Percentiles rank a stretch among this genome's conserved stretches.
phyloP scores from a whole-genome alignment of 2,888 invertebrate genomes.

The Trachelus stipa region DNA sequence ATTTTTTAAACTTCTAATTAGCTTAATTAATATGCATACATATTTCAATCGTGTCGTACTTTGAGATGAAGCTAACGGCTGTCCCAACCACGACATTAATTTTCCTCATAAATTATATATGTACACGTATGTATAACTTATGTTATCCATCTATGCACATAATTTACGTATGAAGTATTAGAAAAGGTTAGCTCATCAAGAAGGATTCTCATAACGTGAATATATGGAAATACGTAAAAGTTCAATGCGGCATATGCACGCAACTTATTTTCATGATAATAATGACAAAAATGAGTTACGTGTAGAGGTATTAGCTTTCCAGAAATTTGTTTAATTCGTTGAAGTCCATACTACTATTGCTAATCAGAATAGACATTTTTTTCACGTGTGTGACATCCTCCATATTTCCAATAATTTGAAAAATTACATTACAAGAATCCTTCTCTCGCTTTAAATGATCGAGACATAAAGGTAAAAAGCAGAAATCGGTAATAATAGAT shows the following conservation, averaged over 20 bases:
- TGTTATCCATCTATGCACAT: constrained; percentile 2
- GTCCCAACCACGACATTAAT: background rate
- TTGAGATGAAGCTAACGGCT: background rate
- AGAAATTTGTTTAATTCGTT: background rate
- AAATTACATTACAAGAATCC: background rate
- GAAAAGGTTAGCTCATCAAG: constrained; percentile 3
- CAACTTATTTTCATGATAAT: background rate
- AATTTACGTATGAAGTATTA: constrained; percentile 13
- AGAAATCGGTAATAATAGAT: background rate
- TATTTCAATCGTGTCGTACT: background rate
- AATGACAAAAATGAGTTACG: background rate
- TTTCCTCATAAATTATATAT: background rate
- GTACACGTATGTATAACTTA: background rate
- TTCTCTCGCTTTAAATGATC: background rate
- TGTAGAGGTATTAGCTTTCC: background rate
- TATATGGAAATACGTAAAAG: background rate
- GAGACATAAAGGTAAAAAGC: background rate
- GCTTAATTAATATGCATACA: background rate
- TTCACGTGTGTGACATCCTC: too few species aligned
- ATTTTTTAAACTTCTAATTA: background rate
- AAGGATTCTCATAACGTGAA: constrained; percentile 6
- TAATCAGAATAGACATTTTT: background rate
- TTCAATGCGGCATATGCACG: background rate
- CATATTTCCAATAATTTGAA: background rate
- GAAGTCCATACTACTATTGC: background rate